Evolutionary conservation across 2,113 vertebrate genomes (phyloP), one percentile per base, ranked within the genome.

Genomic region (Perca schrenkii): DNA sequence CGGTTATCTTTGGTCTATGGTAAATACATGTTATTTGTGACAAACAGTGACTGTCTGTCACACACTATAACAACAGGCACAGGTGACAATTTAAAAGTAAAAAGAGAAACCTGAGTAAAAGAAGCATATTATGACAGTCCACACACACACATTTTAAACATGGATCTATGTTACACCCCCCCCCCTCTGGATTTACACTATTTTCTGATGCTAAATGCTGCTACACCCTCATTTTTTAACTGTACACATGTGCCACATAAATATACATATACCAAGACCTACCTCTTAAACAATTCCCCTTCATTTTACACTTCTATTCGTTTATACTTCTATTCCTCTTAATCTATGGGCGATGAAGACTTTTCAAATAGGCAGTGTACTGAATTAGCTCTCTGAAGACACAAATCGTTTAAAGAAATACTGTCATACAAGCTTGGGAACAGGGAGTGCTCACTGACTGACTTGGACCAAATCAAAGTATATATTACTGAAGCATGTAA

Each of bases 401-500:
- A 46, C 34, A 70, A 68, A 60, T 76, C 71, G 72, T 49, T 68
- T 10, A 66, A 63, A 31, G 64, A 68, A 77, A 58, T 15, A 19
- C 4, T 19, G 31, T 54, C 54, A 28, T 54, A 77, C 47, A 58
- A 84, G 56, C 66, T 40, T 43, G 46, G 75, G 66, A 87, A 68
- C 78, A 77, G 76, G 74, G 69, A 89, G 79, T 76, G 79, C 79
- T 84, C 66, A 61, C 21, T 58, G 65, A 73, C 68, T 12, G 19
- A 47, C 12, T 16, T 4, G 8, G 67, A 69, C 57, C 53, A 43
- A 78, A 66, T 74, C n/a, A 54, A 72, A 47, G 34, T 7, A 6
- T 28, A 7, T 15, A 16, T 43, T 19, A 4, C 21, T 22, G 28
- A 76, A 65, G 8, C 6, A 5, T 21, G 6, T 8, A 11, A 21